Evolutionary conservation across 2,113 vertebrate genomes (phyloP).

Genomic region (Protobothrops flavoviridis): DNA sequence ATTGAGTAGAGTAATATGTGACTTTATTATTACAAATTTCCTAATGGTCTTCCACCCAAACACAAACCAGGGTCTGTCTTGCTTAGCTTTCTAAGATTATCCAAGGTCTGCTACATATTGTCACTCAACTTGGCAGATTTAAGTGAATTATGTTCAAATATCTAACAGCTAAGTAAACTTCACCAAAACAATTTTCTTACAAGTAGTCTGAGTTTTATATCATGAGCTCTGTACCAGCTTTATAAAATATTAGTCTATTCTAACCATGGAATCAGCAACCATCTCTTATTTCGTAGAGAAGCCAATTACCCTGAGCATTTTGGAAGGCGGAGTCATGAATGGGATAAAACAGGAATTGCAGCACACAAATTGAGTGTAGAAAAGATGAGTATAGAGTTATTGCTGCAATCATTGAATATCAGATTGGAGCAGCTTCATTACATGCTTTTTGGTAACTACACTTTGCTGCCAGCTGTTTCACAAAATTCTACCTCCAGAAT

Average conservation of each 20-base stretch:
- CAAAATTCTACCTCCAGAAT: neutral
- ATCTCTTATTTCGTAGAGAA: neutral
- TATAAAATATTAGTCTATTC: neutral
- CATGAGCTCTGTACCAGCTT: neutral
- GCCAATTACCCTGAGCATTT: neutral
- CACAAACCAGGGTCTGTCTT: neutral
- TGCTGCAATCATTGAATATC: too few relatives aligned
- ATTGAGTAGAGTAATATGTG: neutral
- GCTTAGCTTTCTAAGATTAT: neutral
- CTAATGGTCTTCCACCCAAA: neutral
- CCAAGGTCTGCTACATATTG: neutral
- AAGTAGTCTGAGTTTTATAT: neutral
- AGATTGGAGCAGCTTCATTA: neutral
- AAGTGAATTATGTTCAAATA: neutral
- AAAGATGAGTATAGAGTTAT: neutral
- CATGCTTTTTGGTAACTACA: neutral
- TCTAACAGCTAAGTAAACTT: neutral
- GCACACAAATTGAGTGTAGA: neutral
- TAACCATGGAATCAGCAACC: neutral
- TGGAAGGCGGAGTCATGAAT: neutral
- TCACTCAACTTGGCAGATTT: neutral
- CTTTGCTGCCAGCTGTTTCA: neutral
- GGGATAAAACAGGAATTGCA: neutral
- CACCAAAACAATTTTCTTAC: neutral
- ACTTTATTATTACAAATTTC: neutral